Percentiles rank a stretch among this genome's conserved stretches.
These are phyloP conservation scores for Hycleus cichorii DNA, from an alignment of 1,140 invertebrate species.

Conservation along the genomic window DNA sequence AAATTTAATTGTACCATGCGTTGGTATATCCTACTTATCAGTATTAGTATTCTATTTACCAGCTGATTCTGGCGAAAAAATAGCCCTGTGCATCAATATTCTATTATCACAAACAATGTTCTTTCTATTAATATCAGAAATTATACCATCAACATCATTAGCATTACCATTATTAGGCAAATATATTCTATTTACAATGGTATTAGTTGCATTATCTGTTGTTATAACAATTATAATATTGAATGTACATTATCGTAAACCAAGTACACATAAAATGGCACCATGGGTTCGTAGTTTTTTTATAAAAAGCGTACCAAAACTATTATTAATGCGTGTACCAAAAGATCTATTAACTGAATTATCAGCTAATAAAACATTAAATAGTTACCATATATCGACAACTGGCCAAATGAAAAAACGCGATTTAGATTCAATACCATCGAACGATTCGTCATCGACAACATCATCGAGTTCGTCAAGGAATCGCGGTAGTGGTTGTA, in stretches of 20 bases:
- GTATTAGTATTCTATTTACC: slow-evolving; percentile 96
- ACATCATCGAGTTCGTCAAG: slow-evolving; percentile 51
- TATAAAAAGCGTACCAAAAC: slow-evolving; percentile 73
- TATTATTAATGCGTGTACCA: slow-evolving; percentile 79
- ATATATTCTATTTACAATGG: slow-evolving; percentile 98
- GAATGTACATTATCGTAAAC: slow-evolving; percentile 98
- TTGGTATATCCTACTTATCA: slow-evolving; percentile 86
- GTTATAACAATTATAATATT: slow-evolving; percentile 95
- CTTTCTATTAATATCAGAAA: slow-evolving; percentile 95
- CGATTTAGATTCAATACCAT: slow-evolving; percentile 58
- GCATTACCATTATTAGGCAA: slow-evolving; percentile 95
- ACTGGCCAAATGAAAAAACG: slow-evolving; percentile 42
- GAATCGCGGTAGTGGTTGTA: slow-evolving; percentile 56
- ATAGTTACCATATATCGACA: slow-evolving; percentile 40
- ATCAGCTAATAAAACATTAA: slow-evolving; percentile 64
- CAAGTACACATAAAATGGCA: slow-evolving; percentile 95
- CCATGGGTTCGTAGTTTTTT: slow-evolving; percentile 86
- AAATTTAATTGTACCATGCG: slow-evolving; percentile 89
- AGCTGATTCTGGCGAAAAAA: slow-evolving; percentile 97
- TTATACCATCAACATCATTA: slow-evolving; percentile 96
- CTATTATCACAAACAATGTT: slow-evolving; percentile 98
- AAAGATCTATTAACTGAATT: slow-evolving; percentile 71
- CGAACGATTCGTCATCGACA: slow-evolving; percentile 62
- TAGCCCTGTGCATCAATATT: slow-evolving; percentile 97
- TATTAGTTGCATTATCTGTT: slow-evolving; percentile 92